Percentiles rank a stretch among this genome's conserved stretches.
Evolutionary conservation across 2,888 invertebrate species (phyloP).

Genomic region (Diploptera punctata): DNA sequence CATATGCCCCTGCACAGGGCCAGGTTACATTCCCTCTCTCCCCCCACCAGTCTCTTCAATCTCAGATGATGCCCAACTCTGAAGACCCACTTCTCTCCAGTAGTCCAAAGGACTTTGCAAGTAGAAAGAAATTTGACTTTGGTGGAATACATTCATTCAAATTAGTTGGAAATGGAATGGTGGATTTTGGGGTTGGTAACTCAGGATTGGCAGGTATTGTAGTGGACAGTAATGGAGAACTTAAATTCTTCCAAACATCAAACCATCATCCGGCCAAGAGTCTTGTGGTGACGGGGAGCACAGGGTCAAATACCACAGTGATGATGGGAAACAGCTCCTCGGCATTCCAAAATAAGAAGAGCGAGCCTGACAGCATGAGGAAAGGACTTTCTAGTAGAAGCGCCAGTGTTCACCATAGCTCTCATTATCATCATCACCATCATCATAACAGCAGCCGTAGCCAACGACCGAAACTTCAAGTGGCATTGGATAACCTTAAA

Average conservation of each 20-base stretch:
- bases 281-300: constrained; percentile 25
- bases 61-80: constrained; percentile 87
- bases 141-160: constrained; percentile 61
- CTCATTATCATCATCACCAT: constrained; percentile 48
- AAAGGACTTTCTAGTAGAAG: constrained; percentile 51
- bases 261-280: constrained; percentile 44
- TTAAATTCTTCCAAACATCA: constrained; percentile 65
- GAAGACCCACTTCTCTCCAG: constrained; percentile 86
- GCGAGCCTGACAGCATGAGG: constrained; percentile 49
- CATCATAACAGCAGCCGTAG: constrained; percentile 50
- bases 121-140: constrained; percentile 45
- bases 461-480: constrained; percentile 50
- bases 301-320: constrained; percentile 12
- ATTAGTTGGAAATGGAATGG: constrained; percentile 60
- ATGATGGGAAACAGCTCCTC: not conserved
- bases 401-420: constrained; percentile 49
- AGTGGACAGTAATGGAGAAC: constrained; percentile 66
- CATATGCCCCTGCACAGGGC: constrained; percentile 52
- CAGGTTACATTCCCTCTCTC: constrained; percentile 56
- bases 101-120: constrained; percentile 76
- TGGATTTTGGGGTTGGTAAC: constrained; percentile 61
- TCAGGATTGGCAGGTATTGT: constrained; percentile 64
- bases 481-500: constrained; percentile 56
- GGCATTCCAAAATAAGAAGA: constrained; percentile 34
- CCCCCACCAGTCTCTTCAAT: constrained; percentile 65